phyloP scores from a whole-genome alignment of 2,888 invertebrate species.

The Drosophila melanocephala region DNA sequence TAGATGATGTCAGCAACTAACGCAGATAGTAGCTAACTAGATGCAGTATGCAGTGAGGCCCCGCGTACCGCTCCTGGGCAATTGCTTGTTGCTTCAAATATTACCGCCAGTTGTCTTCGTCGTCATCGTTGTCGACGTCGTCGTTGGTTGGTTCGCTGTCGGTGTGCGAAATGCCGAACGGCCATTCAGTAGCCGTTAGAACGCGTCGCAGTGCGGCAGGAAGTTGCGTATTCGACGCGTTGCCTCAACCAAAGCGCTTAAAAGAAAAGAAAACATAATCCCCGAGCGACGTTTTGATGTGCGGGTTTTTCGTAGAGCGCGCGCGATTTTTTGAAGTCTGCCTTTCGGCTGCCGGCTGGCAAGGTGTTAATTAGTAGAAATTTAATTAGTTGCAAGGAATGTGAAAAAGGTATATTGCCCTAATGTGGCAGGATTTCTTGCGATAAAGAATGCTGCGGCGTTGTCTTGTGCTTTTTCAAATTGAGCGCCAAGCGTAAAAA shows the following conservation, averaged over 20 bases:
- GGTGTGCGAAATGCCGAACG: constrained; percentile 59
- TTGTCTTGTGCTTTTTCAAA: neutral
- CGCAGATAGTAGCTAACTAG: constrained; percentile 15
- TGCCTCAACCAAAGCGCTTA: constrained; percentile 15
- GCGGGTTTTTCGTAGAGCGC: constrained; percentile 30
- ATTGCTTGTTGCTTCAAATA: constrained; percentile 73
- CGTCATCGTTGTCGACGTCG: constrained; percentile 29
- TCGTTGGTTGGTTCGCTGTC: constrained; percentile 48
- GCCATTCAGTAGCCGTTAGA: constrained; percentile 77
- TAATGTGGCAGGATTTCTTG: constrained; percentile 34
- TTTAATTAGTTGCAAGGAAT: constrained; percentile 56
- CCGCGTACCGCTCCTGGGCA: constrained; percentile 55
- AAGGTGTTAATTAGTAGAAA: constrained; percentile 73
- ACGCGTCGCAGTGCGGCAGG: constrained; percentile 78
- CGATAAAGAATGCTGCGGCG: neutral
- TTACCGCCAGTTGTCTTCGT: constrained; percentile 50
- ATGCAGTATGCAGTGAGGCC: constrained; percentile 20
- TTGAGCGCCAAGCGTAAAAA: constrained; percentile 39
- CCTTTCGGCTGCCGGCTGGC: constrained; percentile 3
- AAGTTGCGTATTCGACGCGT: constrained; percentile 78
- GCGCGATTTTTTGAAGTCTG: constrained; percentile 39
- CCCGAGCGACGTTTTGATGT: constrained; percentile 12
- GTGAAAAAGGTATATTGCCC: constrained; percentile 44
- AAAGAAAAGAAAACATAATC: neutral
- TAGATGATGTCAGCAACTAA: constrained; percentile 26